These are phyloP conservation scores for Erethizon dorsatum DNA, from an alignment of 2,797 vertebrate genomes.

Conservation along the genomic window DNA sequence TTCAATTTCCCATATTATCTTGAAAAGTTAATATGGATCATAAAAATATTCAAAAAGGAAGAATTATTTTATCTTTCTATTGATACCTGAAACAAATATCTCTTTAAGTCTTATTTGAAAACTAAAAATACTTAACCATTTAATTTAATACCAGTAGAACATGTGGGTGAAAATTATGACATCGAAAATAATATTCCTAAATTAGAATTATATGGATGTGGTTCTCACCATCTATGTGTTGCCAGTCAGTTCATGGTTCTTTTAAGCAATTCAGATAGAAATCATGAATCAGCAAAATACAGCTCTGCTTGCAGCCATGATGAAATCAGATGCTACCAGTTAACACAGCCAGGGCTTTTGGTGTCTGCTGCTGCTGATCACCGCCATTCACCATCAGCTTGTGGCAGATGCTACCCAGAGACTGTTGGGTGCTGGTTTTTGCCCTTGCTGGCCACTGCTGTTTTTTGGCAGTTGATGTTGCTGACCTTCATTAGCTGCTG, in stretches of 20 bases:
- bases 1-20: neutral
- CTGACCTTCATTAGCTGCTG: neutral
- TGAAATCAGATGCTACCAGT: neutral
- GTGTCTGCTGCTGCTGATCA: neutral
- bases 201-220: neutral
- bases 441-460: neutral
- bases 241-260: neutral
- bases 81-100: neutral
- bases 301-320: neutral
- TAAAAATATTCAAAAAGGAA: no score
- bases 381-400: neutral
- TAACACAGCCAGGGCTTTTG: neutral
- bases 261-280: neutral
- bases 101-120: neutral
- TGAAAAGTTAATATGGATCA: neutral
- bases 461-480: neutral
- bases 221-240: neutral
- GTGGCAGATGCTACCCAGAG: neutral
- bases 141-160: neutral
- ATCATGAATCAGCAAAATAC: neutral
- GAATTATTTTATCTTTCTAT: slow-evolving; percentile 23
- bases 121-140: neutral
- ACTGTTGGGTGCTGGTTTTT: neutral
- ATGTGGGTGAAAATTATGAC: neutral
- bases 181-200: neutral